Evolutionary conservation across 1,140 invertebrate species (phyloP).

Genomic region (Bombus waltoni): DNA sequence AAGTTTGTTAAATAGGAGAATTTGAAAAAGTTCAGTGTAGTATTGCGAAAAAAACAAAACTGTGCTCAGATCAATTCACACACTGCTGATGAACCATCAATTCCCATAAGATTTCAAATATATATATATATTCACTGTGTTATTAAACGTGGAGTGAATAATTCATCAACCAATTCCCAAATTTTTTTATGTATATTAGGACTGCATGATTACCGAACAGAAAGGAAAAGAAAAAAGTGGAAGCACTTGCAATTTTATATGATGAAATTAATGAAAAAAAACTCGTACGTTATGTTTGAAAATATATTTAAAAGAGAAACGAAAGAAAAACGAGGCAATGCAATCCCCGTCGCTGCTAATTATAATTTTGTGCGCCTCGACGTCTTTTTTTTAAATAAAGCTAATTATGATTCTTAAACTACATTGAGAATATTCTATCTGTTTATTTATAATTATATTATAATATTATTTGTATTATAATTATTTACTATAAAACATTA

Average conservation of each 20-base stretch:
- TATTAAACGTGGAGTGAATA: conserved; percentile 1
- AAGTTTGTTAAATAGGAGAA: conserved; percentile 45
- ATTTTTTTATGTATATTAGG: conserved; percentile 20
- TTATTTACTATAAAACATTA: background rate
- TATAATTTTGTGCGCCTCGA: conserved; percentile 23
- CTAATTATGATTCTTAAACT: conserved; percentile 26
- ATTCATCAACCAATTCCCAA: background rate
- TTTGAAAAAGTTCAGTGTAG: conserved; percentile 27
- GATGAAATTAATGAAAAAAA: background rate
- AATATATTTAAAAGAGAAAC: conserved; percentile 27
- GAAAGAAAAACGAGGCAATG: background rate
- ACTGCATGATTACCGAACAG: conserved; percentile 4
- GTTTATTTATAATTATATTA: conserved; percentile 3
- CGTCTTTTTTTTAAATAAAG: conserved; percentile 36
- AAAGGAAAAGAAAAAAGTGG: background rate
- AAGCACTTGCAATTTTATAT: conserved; percentile 34
- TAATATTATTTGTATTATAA: background rate
- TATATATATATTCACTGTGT: conserved; percentile 14
- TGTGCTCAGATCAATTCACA: conserved; percentile 35
- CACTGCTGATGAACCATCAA: conserved; percentile 10
- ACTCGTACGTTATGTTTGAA: conserved; percentile 40
- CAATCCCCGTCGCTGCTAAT: conserved; percentile 7
- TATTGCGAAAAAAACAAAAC: conserved; percentile 8
- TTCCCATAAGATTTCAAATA: conserved; percentile 1
- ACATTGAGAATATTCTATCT: background rate